These are phyloP conservation scores for Chaetorhynchus papuensis DNA, from an alignment of 2,113 vertebrate species.

Conservation along the genomic window DNA sequence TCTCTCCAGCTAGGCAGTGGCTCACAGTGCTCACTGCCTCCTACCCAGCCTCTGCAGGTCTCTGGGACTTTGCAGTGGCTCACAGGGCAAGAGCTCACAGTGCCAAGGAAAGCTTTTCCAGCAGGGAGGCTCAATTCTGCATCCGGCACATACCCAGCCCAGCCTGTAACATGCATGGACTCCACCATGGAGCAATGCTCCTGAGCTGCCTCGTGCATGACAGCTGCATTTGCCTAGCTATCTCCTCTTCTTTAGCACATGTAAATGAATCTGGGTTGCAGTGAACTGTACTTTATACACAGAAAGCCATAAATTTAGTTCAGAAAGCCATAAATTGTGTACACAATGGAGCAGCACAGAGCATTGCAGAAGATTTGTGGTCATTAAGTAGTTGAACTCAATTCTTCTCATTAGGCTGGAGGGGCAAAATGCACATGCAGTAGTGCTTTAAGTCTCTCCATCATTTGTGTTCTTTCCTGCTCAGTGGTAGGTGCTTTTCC, in stretches of 20 bases:
- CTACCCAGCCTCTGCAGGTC: background rate
- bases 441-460: background rate
- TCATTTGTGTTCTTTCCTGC: background rate
- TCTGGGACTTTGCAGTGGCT: background rate
- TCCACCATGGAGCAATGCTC: rapidly evolving
- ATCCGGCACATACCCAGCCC: background rate
- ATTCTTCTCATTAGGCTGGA: background rate
- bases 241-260: background rate
- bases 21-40: background rate
- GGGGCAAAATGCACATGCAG: background rate
- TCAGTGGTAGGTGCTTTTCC: background rate
- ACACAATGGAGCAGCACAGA: background rate
- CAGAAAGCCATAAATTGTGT: background rate
- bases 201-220: background rate
- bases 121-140: background rate
- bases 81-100: background rate
- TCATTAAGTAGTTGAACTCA: background rate
- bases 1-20: background rate
- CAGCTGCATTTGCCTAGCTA: background rate
- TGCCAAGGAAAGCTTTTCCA: background rate
- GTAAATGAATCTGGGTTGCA: background rate
- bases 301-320: background rate
- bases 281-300: background rate
- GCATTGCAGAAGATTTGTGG: background rate
- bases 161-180: rapidly evolving